Percentiles rank a stretch among this genome's conserved stretches.
These are phyloP conservation scores for Typhlichthys eigenmanni DNA, from an alignment of 2,797 vertebrate genomes.

Conservation along the genomic window DNA sequence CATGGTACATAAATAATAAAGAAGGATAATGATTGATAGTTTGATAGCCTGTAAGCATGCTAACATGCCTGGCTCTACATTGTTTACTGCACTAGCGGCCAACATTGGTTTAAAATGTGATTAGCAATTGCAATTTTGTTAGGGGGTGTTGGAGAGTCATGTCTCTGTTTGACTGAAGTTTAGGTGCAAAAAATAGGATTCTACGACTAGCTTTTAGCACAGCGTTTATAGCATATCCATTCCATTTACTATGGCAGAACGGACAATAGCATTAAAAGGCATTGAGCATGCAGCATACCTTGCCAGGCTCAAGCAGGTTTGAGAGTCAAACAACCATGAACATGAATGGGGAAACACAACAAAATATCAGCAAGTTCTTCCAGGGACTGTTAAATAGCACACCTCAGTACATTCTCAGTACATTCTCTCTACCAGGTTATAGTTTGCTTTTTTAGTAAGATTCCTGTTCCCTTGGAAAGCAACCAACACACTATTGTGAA, in stretches of 20 bases:
- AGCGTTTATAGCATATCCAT: too few species aligned
- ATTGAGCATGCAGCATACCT: constrained; percentile 13
- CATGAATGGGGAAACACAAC: constrained; percentile 26
- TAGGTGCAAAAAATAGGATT: too few species aligned
- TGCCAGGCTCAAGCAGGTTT: constrained; percentile 7
- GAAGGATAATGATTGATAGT: constrained; percentile 10
- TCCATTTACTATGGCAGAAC: not conserved
- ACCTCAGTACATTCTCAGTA: too few species aligned
- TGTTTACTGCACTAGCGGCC: not conserved
- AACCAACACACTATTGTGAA: constrained; percentile 32
- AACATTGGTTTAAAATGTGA: not conserved
- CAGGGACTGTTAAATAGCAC: constrained; percentile 2
- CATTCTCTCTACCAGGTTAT: not conserved
- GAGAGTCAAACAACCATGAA: constrained; percentile 13
- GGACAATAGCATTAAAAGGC: not conserved
- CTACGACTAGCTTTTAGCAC: too few species aligned
- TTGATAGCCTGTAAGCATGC: not conserved
- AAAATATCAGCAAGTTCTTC: constrained; percentile 33
- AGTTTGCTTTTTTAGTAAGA: not conserved
- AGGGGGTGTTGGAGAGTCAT: too few species aligned
- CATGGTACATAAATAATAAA: constrained; percentile 39
- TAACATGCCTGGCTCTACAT: not conserved
- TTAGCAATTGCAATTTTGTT: too few species aligned
- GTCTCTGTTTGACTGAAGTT: too few species aligned
- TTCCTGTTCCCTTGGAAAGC: not conserved